phyloP scores from a whole-genome alignment of 2,888 invertebrate genomes.

The Celastrina argiolus region DNA sequence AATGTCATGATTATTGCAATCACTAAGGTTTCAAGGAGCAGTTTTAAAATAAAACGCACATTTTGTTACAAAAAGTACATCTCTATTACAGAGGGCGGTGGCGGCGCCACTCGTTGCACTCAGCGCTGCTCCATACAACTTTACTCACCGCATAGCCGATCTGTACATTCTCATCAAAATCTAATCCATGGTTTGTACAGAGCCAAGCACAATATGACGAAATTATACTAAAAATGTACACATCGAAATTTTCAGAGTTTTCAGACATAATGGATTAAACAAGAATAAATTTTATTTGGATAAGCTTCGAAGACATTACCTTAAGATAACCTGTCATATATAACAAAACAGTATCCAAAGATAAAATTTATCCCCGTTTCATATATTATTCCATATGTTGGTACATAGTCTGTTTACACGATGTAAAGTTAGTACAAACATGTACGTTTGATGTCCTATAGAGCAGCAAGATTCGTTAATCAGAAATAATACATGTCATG shows the following conservation, averaged over 20 bases:
- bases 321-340: neutral
- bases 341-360: neutral
- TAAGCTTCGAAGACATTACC: neutral
- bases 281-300: neutral
- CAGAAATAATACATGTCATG: constrained; percentile 23
- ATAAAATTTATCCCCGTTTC: neutral
- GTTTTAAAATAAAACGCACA: constrained; percentile 44
- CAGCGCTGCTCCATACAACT: constrained; percentile 21
- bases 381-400: neutral
- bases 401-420: neutral
- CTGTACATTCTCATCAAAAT: constrained; percentile 17
- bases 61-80: constrained; percentile 62
- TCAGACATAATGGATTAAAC: neutral
- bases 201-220: neutral
- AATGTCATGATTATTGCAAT: neutral
- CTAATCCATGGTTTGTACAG: neutral
- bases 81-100: constrained; percentile 53
- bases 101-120: constrained; percentile 26
- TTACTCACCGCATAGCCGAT: constrained; percentile 16
- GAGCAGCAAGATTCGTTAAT: constrained; percentile 25
- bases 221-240: neutral
- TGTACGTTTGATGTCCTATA: constrained; percentile 1
- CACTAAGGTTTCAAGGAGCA: neutral
- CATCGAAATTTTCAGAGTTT: neutral
- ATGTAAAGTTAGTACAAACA: constrained; percentile 27